Percentiles rank a stretch among this genome's conserved stretches.
Conservation (phyloP, 2,113 vertebrate genomes). For the Edolisoma coerulescens region DNA sequence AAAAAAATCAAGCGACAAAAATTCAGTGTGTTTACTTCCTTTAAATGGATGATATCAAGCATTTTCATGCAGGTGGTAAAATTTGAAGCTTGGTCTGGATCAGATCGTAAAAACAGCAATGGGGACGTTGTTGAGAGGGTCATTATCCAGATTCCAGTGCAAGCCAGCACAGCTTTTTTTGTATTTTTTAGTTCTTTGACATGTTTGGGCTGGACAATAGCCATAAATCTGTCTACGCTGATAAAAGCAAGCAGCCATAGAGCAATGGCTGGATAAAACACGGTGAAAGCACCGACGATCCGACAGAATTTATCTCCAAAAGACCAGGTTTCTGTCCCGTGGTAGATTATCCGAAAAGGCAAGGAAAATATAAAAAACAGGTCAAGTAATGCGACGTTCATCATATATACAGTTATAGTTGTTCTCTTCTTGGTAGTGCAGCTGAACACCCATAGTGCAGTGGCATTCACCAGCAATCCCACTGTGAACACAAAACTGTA, state of each 20-base stretch:
- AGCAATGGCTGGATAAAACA: constrained; percentile 93
- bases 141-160: constrained; percentile 87
- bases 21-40: constrained; percentile 78
- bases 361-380: constrained; percentile 84
- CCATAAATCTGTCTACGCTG: constrained; percentile 93
- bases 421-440: constrained; percentile 93
- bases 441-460: constrained; percentile 94
- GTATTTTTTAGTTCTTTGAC: constrained; percentile 90
- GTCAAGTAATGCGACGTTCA: constrained; percentile 91
- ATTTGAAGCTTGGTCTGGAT: constrained; percentile 79
- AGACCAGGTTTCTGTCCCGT: constrained; percentile 81
- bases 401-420: constrained; percentile 93
- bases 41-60: constrained; percentile 86
- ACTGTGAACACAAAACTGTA: constrained; percentile 83
- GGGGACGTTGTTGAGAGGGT: constrained; percentile 81
- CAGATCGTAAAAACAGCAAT: constrained; percentile 76
- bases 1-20: constrained; percentile 86
- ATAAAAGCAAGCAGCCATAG: constrained; percentile 93
- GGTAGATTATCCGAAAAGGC: constrained; percentile 89
- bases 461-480: constrained; percentile 86
- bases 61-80: constrained; percentile 89
- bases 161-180: constrained; percentile 83
- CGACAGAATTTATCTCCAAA: constrained; percentile 88
- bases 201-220: constrained; percentile 90
- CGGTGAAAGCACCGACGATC: constrained; percentile 79